Conservation (phyloP, 2,888 invertebrate species). For the Cephus nigrinus region DNA sequence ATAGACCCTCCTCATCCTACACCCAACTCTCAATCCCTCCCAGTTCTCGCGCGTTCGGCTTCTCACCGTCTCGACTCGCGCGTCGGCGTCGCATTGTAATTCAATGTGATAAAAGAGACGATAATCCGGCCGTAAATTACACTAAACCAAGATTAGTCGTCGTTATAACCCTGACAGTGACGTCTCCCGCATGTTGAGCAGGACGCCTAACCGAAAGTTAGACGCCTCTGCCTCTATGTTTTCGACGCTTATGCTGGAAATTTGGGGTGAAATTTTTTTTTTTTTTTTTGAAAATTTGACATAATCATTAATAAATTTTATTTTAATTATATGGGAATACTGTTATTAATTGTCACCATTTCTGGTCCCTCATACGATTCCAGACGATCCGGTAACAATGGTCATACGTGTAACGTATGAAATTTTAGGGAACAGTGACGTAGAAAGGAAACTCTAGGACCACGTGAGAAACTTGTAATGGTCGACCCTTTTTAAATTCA, state of each 20-base stretch:
- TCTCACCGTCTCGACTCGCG: background rate
- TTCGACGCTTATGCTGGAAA: no score
- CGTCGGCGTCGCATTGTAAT: conserved; percentile 3
- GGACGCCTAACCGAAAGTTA: no score
- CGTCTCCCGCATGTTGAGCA: conserved; percentile 1
- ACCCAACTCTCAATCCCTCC: no score
- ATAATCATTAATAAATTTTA: no score
- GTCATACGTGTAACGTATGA: background rate
- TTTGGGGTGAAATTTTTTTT: no score
- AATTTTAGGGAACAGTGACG: background rate
- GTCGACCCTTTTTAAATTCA: conserved; percentile 49
- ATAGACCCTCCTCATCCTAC: no score
- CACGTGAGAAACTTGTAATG: conserved; percentile 45
- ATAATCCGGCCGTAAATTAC: conserved; percentile 18
- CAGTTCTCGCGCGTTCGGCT: no score
- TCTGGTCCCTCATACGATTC: no score
- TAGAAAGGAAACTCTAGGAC: conserved; percentile 24
- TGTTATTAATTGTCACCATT: no score
- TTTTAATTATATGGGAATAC: no score
- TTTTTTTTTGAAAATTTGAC: no score
- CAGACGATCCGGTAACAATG: background rate
- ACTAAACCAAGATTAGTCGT: conserved; percentile 15
- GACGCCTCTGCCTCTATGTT: no score
- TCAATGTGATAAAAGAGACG: conserved; percentile 17
- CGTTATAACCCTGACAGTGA: conserved; percentile 19